Evolutionary conservation across 2,797 vertebrate species (phyloP).

Genomic region (Anableps anableps): DNA sequence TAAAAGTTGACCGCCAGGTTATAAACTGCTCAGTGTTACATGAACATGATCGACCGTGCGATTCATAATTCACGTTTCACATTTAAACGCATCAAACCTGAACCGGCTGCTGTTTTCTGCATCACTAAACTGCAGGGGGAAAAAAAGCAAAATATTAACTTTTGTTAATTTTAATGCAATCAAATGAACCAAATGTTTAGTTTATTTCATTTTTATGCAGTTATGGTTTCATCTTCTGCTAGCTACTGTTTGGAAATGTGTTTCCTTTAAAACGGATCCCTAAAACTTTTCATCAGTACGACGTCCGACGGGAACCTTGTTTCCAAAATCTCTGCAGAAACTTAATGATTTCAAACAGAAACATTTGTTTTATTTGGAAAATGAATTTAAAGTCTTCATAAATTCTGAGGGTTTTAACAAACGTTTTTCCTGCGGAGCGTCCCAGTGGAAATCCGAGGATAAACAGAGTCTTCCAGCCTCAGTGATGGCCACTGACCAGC

Average conservation of each 20-base stretch:
- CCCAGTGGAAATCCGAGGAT: too few species aligned
- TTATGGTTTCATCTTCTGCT: background rate
- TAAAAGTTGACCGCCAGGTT: too few species aligned
- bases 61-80: background rate
- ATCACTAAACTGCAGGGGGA: background rate
- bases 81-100: background rate
- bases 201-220: background rate
- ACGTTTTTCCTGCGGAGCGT: background rate
- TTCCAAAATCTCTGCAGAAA: background rate
- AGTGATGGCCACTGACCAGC: background rate
- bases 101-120: background rate
- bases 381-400: background rate
- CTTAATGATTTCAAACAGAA: background rate
- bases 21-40: background rate
- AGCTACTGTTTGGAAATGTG: background rate
- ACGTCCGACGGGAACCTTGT: background rate
- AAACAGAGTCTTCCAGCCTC: background rate
- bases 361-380: background rate
- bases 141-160: background rate
- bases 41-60: too few species aligned
- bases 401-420: background rate
- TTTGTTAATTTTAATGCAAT: background rate
- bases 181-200: background rate
- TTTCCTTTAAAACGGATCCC: background rate
- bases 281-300: background rate